Evolutionary conservation across 37 sponge, comb jelly and placozoan species (phyloP), one percentile per base, ranked within the genome.

Genomic region (Aplysina aerophoba): DNA sequence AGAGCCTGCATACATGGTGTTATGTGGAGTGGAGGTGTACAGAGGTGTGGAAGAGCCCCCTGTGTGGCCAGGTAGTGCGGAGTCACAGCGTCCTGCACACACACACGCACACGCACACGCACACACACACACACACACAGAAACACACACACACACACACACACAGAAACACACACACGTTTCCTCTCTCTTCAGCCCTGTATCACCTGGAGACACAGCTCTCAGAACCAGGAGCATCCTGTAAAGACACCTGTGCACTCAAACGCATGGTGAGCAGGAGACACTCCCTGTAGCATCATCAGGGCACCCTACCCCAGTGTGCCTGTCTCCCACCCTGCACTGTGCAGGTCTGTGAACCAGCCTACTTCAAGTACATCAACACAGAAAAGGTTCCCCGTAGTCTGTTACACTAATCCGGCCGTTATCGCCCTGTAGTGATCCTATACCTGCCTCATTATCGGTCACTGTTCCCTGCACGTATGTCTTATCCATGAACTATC

Each of bases 11-110:
- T 73, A 84, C 85, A 72, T 84, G 73, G 87, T 94, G 40, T 38
- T 94, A 17, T 94, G 94, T 80, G 84, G 68, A 35, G 89, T 94
- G 75, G 91, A 94, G 71, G 94, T 94, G 81, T 94, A 75, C 79
- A 86, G 87, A 4, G 81, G 58, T n/a, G n/a, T 37, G n/a, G 35
- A 80, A 50, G n/a, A 50, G 20, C 73, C 80, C n/a, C 64, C 84
- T 0, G 15, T 58, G 12, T 92, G 92, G 92, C 92, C 92, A 77
- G 58, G 82, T 79, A 34, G 24, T 20, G 20, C 16, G 40, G 13
- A 73, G 35, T 31, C 66, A 64, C 66, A 5, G 8, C 3, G 66
- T 36, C 4, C 2, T 30, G 50, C 72, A 68, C 72, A 27, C 74
- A 73, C 73, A 53, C 58, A 38, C 74, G 55, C 74, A 74, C 77